Evolutionary conservation across 2,113 vertebrate species (phyloP).

Genomic region (Tursiops truncatus): DNA sequence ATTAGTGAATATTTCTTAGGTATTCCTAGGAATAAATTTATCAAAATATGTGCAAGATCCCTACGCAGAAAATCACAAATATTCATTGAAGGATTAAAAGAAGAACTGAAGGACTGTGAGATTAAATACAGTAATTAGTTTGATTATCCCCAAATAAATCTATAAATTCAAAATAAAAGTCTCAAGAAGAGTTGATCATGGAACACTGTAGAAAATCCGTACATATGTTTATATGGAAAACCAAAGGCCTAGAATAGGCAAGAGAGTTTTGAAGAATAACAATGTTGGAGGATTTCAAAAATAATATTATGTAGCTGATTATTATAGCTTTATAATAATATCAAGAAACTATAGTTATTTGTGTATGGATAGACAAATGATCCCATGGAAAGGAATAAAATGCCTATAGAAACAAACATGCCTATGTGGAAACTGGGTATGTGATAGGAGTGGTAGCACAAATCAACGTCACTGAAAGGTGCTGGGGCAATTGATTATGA

Average conservation of each 20-base stretch:
- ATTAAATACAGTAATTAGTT: background rate
- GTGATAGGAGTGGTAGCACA: background rate
- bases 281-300: background rate
- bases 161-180: slow-evolving; percentile 33
- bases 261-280: background rate
- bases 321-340: background rate
- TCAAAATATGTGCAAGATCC: background rate
- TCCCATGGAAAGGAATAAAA: background rate
- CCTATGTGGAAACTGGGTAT: background rate
- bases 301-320: background rate
- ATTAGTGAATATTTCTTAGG: background rate
- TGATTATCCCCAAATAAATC: background rate
- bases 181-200: background rate
- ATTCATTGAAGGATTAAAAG: background rate
- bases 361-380: background rate
- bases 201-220: background rate
- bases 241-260: background rate
- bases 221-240: background rate
- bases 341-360: background rate
- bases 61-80: background rate
- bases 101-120: background rate
- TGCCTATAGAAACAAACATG: background rate
- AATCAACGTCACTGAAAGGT: background rate
- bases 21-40: background rate
- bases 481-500: background rate